phyloP scores from a whole-genome alignment of 2,888 invertebrate genomes.

The Barypeithes pellucidus region DNA sequence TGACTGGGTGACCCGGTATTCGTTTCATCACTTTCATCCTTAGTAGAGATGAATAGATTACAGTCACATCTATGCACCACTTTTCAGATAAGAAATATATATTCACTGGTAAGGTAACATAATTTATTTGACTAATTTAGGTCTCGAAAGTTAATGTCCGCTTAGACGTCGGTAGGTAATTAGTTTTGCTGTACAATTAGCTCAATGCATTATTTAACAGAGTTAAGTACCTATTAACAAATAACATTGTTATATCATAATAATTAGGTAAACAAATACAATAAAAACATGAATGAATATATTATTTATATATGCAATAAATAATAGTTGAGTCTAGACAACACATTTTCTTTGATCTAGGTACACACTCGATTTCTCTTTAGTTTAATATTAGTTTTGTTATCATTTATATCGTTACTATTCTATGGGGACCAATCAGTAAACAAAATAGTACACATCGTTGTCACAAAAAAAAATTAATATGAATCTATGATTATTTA shows the following conservation, averaged over 20 bases:
- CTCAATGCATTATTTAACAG: not conserved
- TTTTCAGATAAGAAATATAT: not conserved
- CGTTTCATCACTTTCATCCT: too few relatives aligned
- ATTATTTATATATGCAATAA: not conserved
- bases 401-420: not conserved
- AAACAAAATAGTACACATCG: too few relatives aligned
- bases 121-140: slow-evolving; percentile 1
- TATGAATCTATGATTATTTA: too few relatives aligned
- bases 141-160: not conserved
- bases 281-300: not conserved
- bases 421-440: not conserved
- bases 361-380: not conserved
- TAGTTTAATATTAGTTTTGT: not conserved
- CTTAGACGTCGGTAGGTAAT: not conserved
- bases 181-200: not conserved
- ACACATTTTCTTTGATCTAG: not conserved
- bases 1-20: too few relatives aligned
- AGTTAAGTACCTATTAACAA: slow-evolving; percentile 10
- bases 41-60: too few relatives aligned
- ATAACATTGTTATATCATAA: slow-evolving; percentile 1
- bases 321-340: slow-evolving; percentile 8
- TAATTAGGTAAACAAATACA: not conserved
- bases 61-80: too few relatives aligned
- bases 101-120: not conserved
- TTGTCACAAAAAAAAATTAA: too few relatives aligned